Evolutionary conservation across 1,140 invertebrate genomes (phyloP).

Genomic region (Linepithema humile): DNA sequence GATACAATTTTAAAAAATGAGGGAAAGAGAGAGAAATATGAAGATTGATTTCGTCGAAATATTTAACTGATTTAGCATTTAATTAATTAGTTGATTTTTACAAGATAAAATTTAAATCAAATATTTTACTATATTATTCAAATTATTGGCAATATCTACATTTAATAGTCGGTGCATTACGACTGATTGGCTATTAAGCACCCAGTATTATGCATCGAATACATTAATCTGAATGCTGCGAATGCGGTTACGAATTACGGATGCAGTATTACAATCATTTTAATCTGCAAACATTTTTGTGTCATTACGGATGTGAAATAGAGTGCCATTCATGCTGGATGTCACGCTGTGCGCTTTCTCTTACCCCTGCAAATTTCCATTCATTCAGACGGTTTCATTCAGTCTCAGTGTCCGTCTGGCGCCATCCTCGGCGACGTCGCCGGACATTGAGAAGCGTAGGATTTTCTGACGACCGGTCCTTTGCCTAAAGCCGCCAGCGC

Average conservation of each 20-base stretch:
- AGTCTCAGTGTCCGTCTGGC: slow-evolving; percentile 58
- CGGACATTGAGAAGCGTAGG: slow-evolving; percentile 60
- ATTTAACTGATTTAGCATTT: background rate
- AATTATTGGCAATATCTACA: background rate
- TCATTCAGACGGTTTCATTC: slow-evolving; percentile 42
- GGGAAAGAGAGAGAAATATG: background rate
- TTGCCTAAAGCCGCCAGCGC: slow-evolving; percentile 54
- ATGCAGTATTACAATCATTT: too few species aligned
- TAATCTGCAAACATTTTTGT: too few species aligned
- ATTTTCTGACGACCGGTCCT: slow-evolving; percentile 56
- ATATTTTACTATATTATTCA: too few species aligned
- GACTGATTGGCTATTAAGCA: too few species aligned
- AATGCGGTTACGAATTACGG: too few species aligned
- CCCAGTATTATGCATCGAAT: too few species aligned
- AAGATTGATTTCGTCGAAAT: background rate
- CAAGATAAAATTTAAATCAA: too few species aligned
- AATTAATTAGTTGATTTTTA: background rate
- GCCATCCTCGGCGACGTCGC: slow-evolving; percentile 40
- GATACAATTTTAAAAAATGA: background rate
- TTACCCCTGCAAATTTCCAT: slow-evolving; percentile 17
- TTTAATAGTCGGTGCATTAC: too few species aligned
- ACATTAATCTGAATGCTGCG: too few species aligned
- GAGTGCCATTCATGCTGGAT: too few species aligned
- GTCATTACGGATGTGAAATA: too few species aligned
- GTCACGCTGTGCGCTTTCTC: background rate